Conservation (phyloP, 2,888 invertebrate genomes). For the Ennomos erosarius region DNA sequence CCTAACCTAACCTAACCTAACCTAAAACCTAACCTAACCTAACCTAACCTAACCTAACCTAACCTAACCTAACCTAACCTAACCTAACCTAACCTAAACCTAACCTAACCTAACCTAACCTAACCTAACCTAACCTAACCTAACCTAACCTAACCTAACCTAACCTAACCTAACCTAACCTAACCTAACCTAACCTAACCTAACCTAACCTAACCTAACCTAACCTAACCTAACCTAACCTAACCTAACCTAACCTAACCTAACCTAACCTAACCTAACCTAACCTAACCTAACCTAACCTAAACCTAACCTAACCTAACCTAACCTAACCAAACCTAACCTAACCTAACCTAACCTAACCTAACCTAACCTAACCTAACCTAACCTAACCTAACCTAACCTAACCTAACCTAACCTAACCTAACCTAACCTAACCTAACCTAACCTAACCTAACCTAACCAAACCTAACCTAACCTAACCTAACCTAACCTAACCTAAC, state of each 20-base stretch:
- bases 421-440: too few relatives aligned
- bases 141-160: slow-evolving; percentile 34
- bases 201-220: slow-evolving; percentile 41
- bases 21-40: slow-evolving; percentile 34
- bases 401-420: slow-evolving; percentile 34
- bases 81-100: too few relatives aligned
- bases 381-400: slow-evolving; percentile 36
- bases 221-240: slow-evolving; percentile 36
- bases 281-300: slow-evolving; percentile 35
- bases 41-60: slow-evolving; percentile 36
- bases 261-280: slow-evolving; percentile 36
- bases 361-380: slow-evolving; percentile 35
- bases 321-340: slow-evolving; percentile 39
- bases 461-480: slow-evolving; percentile 19
- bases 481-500: slow-evolving; percentile 31
- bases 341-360: slow-evolving; percentile 39
- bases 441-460: too few relatives aligned
- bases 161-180: slow-evolving; percentile 36
- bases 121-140: slow-evolving; percentile 36
- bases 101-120: slow-evolving; percentile 36
- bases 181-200: slow-evolving; percentile 31
- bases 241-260: slow-evolving; percentile 36
- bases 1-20: slow-evolving; percentile 38
- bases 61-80: slow-evolving; percentile 34
- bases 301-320: slow-evolving; percentile 31